These are phyloP conservation scores for Lepus oiostolus DNA, from an alignment of 2,797 vertebrate genomes.

Conservation along the genomic window DNA sequence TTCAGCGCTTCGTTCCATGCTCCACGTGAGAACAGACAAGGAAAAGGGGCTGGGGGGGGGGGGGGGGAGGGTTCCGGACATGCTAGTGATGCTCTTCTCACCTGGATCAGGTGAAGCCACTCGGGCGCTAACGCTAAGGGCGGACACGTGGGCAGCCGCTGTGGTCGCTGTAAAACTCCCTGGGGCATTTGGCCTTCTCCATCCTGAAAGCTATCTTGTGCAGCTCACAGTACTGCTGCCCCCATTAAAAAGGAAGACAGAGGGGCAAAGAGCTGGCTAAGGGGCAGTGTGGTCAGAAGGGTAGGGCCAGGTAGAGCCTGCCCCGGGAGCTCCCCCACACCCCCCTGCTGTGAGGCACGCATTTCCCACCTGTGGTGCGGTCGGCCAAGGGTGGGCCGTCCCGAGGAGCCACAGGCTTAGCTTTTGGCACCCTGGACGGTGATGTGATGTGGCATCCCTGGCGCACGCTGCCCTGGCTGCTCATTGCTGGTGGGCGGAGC, in stretches of 20 bases:
- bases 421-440: neutral
- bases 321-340: fast-evolving
- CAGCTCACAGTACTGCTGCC: neutral
- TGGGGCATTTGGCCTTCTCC: neutral
- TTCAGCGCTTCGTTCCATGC: fast-evolving
- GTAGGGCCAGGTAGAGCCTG: neutral
- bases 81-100: neutral
- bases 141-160: fast-evolving
- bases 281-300: fast-evolving
- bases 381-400: fast-evolving
- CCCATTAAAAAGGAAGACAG: neutral
- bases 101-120: neutral
- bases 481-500: fast-evolving
- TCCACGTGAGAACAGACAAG: fast-evolving
- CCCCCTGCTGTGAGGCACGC: fast-evolving
- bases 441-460: fast-evolving
- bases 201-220: neutral
- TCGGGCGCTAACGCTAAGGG: neutral
- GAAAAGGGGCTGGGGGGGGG: neutral
- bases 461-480: neutral
- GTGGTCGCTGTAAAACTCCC: neutral
- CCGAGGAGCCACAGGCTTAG: fast-evolving
- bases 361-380: fast-evolving
- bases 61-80: neutral
- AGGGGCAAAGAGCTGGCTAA: neutral